These are phyloP conservation scores for Diachasma alloeum DNA, from an alignment of 1,140 invertebrate species.

Conservation along the genomic window DNA sequence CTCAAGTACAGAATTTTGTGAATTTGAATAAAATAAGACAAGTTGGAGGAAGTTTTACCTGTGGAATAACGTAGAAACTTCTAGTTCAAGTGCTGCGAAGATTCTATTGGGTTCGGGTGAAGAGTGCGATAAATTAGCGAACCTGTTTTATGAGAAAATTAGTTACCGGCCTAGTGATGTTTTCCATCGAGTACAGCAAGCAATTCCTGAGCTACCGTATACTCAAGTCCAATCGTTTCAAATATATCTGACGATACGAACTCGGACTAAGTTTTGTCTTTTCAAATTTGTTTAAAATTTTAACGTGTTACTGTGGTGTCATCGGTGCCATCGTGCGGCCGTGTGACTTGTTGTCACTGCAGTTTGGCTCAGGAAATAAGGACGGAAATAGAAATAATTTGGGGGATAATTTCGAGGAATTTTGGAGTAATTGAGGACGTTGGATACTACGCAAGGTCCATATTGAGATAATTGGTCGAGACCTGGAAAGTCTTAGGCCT, in stretches of 20 bases:
- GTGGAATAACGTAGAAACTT: background rate
- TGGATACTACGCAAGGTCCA: background rate
- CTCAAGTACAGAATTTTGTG: background rate
- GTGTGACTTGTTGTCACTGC: background rate
- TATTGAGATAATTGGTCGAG: conserved; percentile 12
- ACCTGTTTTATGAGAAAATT: conserved; percentile 17
- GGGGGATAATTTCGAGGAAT: background rate
- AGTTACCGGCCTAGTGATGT: conserved; percentile 56
- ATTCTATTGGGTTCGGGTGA: background rate
- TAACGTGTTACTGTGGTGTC: conserved; percentile 33
- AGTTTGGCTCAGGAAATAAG: background rate
- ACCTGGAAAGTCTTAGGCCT: conserved; percentile 25
- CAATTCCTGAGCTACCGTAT: conserved; percentile 65
- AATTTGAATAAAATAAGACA: background rate
- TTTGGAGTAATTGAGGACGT: background rate
- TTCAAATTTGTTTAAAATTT: conserved; percentile 32
- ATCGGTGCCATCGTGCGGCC: conserved; percentile 8
- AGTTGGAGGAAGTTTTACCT: background rate
- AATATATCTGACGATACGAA: conserved; percentile 66
- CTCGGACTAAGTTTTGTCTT: conserved; percentile 57
- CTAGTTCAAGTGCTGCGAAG: background rate
- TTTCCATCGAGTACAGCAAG: conserved; percentile 65
- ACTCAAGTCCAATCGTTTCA: conserved; percentile 65
- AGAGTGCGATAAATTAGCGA: background rate
- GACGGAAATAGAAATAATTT: background rate